phyloP scores from a whole-genome alignment of 2,113 vertebrate species.

The Morphnarchus princeps region DNA sequence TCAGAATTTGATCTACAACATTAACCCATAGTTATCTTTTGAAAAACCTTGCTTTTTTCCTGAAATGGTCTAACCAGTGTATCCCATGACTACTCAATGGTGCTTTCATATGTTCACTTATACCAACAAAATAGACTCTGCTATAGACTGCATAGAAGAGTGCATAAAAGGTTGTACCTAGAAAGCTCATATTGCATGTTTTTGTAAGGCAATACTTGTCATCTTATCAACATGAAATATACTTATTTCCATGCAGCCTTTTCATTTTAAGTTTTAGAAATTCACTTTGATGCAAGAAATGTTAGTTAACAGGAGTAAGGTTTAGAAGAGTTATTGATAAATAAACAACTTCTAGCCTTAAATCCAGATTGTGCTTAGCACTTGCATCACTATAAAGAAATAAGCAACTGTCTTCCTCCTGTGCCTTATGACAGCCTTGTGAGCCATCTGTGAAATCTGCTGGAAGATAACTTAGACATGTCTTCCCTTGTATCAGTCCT shows the following conservation, averaged over 20 bases:
- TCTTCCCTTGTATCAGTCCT: not conserved
- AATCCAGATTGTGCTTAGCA: not conserved
- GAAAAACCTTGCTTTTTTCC: not conserved
- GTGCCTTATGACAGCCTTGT: slow-evolving; percentile 19
- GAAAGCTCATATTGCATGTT: not conserved
- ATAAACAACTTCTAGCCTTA: not conserved
- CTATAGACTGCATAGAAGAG: not conserved
- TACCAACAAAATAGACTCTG: not conserved
- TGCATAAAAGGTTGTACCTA: not conserved
- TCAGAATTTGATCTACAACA: not conserved
- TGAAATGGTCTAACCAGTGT: not conserved
- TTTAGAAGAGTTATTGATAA: not conserved
- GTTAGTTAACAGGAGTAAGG: not conserved
- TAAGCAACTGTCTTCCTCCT: not conserved
- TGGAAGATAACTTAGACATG: not conserved
- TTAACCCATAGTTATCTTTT: not conserved
- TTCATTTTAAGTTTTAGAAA: not conserved
- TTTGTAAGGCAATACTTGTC: not conserved
- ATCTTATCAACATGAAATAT: not conserved
- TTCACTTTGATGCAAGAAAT: not conserved
- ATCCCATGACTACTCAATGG: not conserved
- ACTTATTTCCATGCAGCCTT: not conserved
- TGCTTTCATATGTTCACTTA: not conserved
- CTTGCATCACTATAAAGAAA: not conserved
- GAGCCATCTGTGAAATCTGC: slow-evolving; percentile 30